These are phyloP conservation scores for Epinephelus awoara DNA, from an alignment of 2,797 vertebrate genomes.

Conservation along the genomic window DNA sequence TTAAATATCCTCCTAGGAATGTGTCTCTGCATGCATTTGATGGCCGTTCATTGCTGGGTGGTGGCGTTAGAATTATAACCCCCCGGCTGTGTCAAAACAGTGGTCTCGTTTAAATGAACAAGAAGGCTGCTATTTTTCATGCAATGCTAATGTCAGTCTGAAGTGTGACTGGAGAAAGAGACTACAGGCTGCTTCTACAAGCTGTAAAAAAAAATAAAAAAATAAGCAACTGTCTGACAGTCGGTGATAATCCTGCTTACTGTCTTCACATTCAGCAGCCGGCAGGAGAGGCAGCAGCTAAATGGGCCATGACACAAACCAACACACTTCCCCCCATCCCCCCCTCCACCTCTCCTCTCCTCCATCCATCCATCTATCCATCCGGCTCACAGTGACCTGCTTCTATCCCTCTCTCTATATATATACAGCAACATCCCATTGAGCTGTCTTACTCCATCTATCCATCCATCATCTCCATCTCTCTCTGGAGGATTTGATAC, in stretches of 20 bases:
- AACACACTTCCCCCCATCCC: not conserved
- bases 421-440: conserved; percentile 14
- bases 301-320: conserved; percentile 41
- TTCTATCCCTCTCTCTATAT: conserved; percentile 32
- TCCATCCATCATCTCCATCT: conserved; percentile 22
- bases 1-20: not conserved
- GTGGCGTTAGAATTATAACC: too few species aligned
- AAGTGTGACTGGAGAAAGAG: not conserved
- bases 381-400: conserved; percentile 33
- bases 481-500: conserved; percentile 5
- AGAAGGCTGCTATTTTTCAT: too few species aligned
- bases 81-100: not conserved
- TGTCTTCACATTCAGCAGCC: conserved; percentile 15
- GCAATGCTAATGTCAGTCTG: not conserved
- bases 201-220: not conserved
- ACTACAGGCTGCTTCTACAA: not conserved
- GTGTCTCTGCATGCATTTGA: not conserved
- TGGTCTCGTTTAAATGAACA: not conserved
- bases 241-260: conserved; percentile 5
- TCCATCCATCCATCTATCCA: conserved; percentile 5
- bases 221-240: not conserved
- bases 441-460: not conserved
- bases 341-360: not conserved
- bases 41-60: too few species aligned
- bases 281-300: conserved; percentile 30